These are phyloP conservation scores for Molothrus aeneus DNA, from an alignment of 2,797 vertebrate species.

Conservation along the genomic window DNA sequence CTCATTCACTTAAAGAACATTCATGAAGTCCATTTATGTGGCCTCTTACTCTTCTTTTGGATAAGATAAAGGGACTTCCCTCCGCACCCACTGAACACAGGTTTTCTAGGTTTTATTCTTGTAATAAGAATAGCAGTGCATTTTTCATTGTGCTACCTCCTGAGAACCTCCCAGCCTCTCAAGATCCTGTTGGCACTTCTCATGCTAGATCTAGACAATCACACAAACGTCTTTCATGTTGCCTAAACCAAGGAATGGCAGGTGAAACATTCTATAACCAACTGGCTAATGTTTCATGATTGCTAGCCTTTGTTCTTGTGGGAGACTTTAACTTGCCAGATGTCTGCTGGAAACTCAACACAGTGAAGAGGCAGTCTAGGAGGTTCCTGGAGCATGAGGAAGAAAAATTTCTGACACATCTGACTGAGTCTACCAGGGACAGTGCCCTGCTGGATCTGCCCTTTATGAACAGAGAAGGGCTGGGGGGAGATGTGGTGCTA, in stretches of 20 bases:
- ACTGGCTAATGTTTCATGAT: neutral
- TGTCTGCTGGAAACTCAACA: neutral
- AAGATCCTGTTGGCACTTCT: neutral
- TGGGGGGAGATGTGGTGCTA: neutral
- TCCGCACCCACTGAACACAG: neutral
- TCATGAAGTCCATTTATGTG: neutral
- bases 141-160: neutral
- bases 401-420: neutral
- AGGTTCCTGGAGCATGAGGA: fast-evolving
- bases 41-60: neutral
- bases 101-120: neutral
- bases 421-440: neutral
- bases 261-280: neutral
- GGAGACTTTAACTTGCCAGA: neutral
- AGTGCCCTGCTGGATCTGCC: neutral
- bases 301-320: neutral
- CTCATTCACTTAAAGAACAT: neutral
- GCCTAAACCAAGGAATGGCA: neutral
- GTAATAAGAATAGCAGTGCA: neutral
- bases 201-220: neutral
- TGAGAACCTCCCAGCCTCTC: neutral
- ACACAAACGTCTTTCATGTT: neutral
- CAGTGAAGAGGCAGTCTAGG: too few species aligned
- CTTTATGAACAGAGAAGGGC: neutral
- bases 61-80: neutral